Base-by-base conservation (phyloP, 1,140 invertebrate genomes). In the Rhagoletis zephyria region DNA sequence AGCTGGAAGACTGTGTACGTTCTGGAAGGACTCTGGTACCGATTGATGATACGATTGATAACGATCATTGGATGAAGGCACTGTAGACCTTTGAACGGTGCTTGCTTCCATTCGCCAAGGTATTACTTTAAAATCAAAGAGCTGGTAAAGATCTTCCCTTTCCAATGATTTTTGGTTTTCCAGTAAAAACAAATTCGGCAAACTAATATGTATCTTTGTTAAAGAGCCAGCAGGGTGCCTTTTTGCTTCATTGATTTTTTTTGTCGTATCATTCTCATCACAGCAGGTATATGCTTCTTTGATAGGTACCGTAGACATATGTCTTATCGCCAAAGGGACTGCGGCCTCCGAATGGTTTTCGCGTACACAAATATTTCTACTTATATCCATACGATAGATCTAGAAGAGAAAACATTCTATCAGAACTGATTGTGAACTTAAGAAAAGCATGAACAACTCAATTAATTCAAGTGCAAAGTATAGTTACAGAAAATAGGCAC, bases 301-400 rank as follows among this genome's bases (percentile, higher is more conserved):
- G 4, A 10, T 12, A 45, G 40, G 48, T 16, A 19, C 6, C 45
- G 14, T 3, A 45, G 45, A 6, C 45, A 30, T 7, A 45, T 1
- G 2, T 45, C 7, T 30, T 30, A 30, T 56, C 0, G 61, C 60
- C 56, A 45, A 63, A 64, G 59, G 5, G 60, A 51, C 19, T 45
- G 16, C 63, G 1, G 51, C 16, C 45, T 91, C 91, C 1, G 91
- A 91, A 77, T 65, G 89, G 12, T 88, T 87, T 87, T 93, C 90
- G 0, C 94, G 90, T 4, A 94, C 91, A 10, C 94, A 94, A 19
- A 97, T 95, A 91, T 97, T 97, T 67, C 97, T 94, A 94, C 96
- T 96, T 40, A 97, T 95, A 93, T 98, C 97, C 67, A 98, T 95
- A 87, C 96, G 94, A 93, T 97, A 98, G 0, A 96, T 94, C 92